These are phyloP conservation scores for Samia ricini DNA, from an alignment of 1,140 invertebrate genomes.

Conservation along the genomic window DNA sequence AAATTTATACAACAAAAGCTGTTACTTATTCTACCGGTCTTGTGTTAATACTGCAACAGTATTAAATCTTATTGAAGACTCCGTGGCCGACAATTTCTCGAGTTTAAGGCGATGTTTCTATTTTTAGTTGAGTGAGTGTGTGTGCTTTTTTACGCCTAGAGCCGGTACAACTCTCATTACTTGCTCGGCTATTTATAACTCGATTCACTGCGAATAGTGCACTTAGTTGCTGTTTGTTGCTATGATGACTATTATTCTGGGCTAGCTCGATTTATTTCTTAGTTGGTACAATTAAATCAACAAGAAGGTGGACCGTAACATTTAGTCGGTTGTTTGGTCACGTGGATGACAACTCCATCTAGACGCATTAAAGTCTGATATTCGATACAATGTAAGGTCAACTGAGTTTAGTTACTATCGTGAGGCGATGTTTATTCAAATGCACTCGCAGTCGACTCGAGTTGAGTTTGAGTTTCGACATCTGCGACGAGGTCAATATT, in stretches of 20 bases:
- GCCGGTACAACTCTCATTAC: slow-evolving; percentile 1
- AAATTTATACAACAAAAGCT: background rate
- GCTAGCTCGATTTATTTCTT: slow-evolving; percentile 2
- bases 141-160: slow-evolving; percentile 25
- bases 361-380: slow-evolving; percentile 40
- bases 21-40: background rate
- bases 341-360: slow-evolving; percentile 63
- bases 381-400: slow-evolving; percentile 66
- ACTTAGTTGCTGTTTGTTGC: background rate
- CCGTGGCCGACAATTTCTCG: slow-evolving; percentile 45
- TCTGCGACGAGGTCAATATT: slow-evolving; percentile 75
- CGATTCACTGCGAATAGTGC: background rate
- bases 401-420: slow-evolving; percentile 67
- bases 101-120: slow-evolving; percentile 36
- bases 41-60: background rate
- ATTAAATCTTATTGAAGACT: slow-evolving; percentile 6
- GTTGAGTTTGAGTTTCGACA: slow-evolving; percentile 71
- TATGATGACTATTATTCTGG: background rate
- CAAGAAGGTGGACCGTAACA: background rate
- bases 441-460: slow-evolving; percentile 65
- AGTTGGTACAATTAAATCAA: slow-evolving; percentile 9
- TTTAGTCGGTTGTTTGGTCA: slow-evolving; percentile 41
- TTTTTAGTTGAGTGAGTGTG: slow-evolving; percentile 34
- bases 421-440: slow-evolving; percentile 72
- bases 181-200: slow-evolving; percentile 11